Evolutionary conservation across 2,797 vertebrate genomes (phyloP).

Genomic region (Malacoraja senta): DNA sequence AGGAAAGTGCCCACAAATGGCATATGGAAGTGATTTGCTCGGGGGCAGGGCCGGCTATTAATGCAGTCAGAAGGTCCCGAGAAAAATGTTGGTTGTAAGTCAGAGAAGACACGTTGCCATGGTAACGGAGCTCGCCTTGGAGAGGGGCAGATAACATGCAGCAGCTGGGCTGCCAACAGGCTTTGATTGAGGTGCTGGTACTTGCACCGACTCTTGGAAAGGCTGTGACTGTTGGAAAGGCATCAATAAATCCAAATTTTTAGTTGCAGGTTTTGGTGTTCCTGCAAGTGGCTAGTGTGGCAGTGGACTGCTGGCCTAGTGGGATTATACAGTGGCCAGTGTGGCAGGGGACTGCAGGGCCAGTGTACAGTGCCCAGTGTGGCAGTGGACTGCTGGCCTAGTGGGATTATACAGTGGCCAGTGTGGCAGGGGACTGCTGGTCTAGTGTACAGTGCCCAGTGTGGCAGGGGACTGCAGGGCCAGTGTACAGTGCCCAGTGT

Average conservation of each 20-base stretch:
- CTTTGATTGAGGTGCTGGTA: neutral
- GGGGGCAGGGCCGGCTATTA: neutral
- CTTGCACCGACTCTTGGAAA: neutral
- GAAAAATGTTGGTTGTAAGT: neutral
- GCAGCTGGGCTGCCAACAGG: neutral
- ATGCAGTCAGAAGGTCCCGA: slow-evolving; percentile 19
- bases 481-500: no score
- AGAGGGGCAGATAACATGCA: neutral
- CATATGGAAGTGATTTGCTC: slow-evolving; percentile 24
- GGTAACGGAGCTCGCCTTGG: neutral
- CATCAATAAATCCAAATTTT: neutral
- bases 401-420: no score
- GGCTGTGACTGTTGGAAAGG: neutral
- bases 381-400: no score
- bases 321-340: no score
- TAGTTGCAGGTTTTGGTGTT: neutral
- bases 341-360: neutral
- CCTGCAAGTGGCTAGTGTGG: neutral
- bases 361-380: neutral
- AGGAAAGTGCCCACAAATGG: neutral
- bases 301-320: neutral
- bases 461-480: no score
- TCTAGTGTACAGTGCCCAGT: no score
- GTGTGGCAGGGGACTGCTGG: no score
- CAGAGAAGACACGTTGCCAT: neutral